A percentile compares a stretch with the other conserved stretches of the same genome.
These are phyloP conservation scores for Galendromus occidentalis DNA, from an alignment of 1,140 invertebrate genomes.

Conservation along the genomic window DNA sequence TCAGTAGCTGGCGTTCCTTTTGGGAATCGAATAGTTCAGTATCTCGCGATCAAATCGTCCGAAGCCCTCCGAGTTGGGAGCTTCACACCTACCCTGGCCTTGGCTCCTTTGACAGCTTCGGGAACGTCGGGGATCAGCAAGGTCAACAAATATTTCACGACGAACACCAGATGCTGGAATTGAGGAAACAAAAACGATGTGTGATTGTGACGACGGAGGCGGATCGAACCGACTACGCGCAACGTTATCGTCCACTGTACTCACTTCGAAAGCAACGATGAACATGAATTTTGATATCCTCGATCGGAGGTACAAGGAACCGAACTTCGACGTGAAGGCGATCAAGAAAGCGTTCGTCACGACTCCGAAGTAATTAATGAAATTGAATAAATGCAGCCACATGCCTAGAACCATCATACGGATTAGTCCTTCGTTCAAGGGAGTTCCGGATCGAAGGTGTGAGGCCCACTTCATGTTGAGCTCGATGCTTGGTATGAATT, in stretches of 20 bases:
- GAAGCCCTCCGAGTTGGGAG: background rate
- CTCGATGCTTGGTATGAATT: no score
- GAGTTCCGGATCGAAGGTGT: no score
- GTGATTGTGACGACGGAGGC: no score
- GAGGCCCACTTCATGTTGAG: no score
- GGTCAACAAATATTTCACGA: conserved; percentile 26
- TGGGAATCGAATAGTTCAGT: background rate
- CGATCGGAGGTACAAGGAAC: conserved; percentile 18
- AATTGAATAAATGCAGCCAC: conserved; percentile 29
- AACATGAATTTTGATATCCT: conserved; percentile 23
- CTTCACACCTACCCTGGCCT: conserved; percentile 25
- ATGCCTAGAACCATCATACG: no score
- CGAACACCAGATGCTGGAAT: conserved; percentile 29
- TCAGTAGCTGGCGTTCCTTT: conserved; percentile 2
- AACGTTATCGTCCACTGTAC: background rate
- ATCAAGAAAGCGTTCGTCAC: conserved; percentile 31
- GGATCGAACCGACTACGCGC: no score
- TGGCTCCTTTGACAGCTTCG: conserved; percentile 22
- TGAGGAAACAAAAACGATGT: no score
- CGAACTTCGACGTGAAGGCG: conserved; percentile 30
- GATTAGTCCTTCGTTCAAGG: no score
- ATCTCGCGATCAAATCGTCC: background rate
- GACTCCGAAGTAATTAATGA: conserved; percentile 29
- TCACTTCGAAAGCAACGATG: conserved; percentile 30
- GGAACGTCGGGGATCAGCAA: conserved; percentile 29